phyloP scores from a whole-genome alignment of 2,113 vertebrate genomes.

The Mystacornis crossleyi region DNA sequence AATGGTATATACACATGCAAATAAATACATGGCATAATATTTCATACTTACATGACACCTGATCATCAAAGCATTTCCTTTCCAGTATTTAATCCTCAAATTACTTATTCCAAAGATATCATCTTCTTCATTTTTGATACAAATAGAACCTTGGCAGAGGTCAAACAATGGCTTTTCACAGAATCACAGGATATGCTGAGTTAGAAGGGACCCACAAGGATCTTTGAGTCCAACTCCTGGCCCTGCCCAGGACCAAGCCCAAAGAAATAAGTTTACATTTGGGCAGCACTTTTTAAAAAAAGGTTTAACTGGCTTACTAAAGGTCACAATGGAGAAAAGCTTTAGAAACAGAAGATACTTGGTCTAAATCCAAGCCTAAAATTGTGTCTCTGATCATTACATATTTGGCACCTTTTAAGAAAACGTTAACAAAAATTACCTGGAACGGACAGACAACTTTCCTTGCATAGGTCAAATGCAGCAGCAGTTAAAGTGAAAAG shows the following conservation, averaged over 20 bases:
- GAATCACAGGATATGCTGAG: neutral
- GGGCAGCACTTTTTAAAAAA: neutral
- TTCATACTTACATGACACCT: neutral
- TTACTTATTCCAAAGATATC: neutral
- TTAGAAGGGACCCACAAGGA: neutral
- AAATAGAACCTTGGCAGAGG: neutral
- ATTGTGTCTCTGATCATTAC: neutral
- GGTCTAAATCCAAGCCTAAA: neutral
- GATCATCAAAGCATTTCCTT: neutral
- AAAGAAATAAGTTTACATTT: neutral
- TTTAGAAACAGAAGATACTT: neutral
- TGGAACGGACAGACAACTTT: neutral
- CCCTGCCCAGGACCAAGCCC: neutral
- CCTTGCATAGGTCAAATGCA: neutral
- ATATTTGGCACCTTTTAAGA: neutral
- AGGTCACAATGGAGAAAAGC: neutral
- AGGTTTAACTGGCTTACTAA: neutral
- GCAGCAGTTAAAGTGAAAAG: neutral
- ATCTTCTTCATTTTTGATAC: neutral
- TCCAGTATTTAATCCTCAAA: neutral
- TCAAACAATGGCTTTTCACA: neutral
- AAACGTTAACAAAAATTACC: neutral
- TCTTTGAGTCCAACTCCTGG: accelerated
- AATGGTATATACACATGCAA: neutral
- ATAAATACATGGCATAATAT: neutral